Evolutionary conservation across 2,797 vertebrate genomes (phyloP).

Genomic region (Sebastes taczanowskii): DNA sequence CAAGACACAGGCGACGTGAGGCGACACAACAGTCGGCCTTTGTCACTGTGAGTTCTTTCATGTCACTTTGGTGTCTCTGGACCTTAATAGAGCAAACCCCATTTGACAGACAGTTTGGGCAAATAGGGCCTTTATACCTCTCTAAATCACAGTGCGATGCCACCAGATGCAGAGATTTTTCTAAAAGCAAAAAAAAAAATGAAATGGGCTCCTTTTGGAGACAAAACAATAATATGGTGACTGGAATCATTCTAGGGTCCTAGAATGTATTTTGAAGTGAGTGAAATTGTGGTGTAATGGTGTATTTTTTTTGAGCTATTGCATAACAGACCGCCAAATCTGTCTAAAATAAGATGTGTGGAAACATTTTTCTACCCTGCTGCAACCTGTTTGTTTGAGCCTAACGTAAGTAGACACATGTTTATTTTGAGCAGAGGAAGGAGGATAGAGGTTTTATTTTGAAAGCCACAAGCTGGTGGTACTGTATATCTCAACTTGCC

Average conservation of each 20-base stretch:
- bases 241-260: not conserved
- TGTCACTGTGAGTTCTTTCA: too few species aligned
- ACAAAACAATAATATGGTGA: not conserved
- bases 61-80: too few species aligned
- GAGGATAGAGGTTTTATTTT: not conserved
- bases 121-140: not conserved
- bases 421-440: not conserved
- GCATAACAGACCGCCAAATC: not conserved
- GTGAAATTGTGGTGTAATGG: not conserved
- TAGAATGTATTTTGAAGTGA: not conserved
- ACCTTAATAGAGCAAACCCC: not conserved
- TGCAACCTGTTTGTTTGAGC: constrained; percentile 11
- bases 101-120: not conserved
- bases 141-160: not conserved
- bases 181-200: not conserved
- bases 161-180: not conserved
- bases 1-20: too few species aligned
- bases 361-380: not conserved
- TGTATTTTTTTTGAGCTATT: not conserved
- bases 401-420: not conserved
- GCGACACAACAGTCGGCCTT: too few species aligned
- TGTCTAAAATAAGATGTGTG: not conserved
- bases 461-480: constrained; percentile 9
- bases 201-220: not conserved
- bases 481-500: not conserved